Percentiles rank a stretch among this genome's conserved stretches.
These are phyloP conservation scores for Leucozona laternaria DNA, from an alignment of 2,888 invertebrate species.

Conservation along the genomic window DNA sequence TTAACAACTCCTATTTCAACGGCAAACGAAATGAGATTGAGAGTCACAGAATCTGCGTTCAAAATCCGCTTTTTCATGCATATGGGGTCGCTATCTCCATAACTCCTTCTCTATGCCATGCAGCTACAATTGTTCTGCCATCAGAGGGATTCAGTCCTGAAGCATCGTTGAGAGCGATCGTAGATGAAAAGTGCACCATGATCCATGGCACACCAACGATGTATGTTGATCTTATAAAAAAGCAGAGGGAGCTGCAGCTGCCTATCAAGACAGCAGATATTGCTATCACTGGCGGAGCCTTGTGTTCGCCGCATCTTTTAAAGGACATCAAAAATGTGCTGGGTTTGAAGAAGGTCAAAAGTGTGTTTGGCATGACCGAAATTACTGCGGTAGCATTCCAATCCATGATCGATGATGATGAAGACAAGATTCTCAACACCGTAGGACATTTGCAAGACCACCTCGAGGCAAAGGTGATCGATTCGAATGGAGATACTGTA, in stretches of 20 bases:
- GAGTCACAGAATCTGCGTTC: slow-evolving; percentile 84
- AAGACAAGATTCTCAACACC: slow-evolving; percentile 82
- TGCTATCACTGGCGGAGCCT: slow-evolving; percentile 88
- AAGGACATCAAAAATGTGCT: slow-evolving; percentile 84
- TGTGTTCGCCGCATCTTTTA: slow-evolving; percentile 86
- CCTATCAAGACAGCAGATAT: slow-evolving; percentile 83
- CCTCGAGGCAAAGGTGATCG: slow-evolving; percentile 85
- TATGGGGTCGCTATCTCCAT: slow-evolving; percentile 88
- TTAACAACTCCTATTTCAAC: slow-evolving; percentile 89
- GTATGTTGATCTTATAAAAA: slow-evolving; percentile 89
- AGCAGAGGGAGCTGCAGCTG: slow-evolving; percentile 83
- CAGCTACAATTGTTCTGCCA: slow-evolving; percentile 86
- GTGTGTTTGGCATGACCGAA: slow-evolving; percentile 86
- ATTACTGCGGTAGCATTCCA: slow-evolving; percentile 84
- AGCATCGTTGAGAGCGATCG: slow-evolving; percentile 86
- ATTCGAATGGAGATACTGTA: slow-evolving; percentile 86
- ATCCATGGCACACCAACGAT: slow-evolving; percentile 92
- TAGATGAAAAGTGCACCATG: slow-evolving; percentile 88
- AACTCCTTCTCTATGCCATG: slow-evolving; percentile 85
- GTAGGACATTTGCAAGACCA: slow-evolving; percentile 85
- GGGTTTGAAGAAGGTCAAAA: slow-evolving; percentile 83
- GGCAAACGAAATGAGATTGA: slow-evolving; percentile 84
- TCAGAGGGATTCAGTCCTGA: slow-evolving; percentile 85
- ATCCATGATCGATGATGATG: slow-evolving; percentile 82
- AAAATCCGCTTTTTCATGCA: slow-evolving; percentile 91